phyloP scores from a whole-genome alignment of 1,140 invertebrate species.

The Heterodera schachtii region DNA sequence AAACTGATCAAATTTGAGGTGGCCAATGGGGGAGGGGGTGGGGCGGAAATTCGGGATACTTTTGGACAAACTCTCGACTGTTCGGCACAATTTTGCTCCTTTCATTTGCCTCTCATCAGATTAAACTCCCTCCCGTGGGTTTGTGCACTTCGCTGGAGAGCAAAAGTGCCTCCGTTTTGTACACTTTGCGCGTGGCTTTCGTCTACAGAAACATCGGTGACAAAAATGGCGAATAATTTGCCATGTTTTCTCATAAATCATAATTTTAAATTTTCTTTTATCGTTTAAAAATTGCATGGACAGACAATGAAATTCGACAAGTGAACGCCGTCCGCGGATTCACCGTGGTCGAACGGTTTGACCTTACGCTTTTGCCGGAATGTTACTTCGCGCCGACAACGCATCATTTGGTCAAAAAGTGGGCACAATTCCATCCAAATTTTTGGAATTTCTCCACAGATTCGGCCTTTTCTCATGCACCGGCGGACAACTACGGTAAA shows the following conservation, averaged over 20 bases:
- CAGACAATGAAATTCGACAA: constrained; percentile 29
- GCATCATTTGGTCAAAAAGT: constrained; percentile 39
- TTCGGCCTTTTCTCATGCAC: constrained; percentile 44
- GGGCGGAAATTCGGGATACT: not conserved
- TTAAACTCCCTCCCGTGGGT: constrained; percentile 9
- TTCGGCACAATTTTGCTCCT: not conserved
- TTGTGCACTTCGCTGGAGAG: constrained; percentile 30
- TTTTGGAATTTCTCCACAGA: not conserved
- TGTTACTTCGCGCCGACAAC: constrained; percentile 33
- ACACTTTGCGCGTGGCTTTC: constrained; percentile 19
- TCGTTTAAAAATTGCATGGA: not conserved
- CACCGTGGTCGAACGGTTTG: constrained; percentile 41
- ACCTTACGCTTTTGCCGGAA: constrained; percentile 31
- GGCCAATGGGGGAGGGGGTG: not conserved
- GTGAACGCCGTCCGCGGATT: constrained; percentile 34
- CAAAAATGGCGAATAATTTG: not conserved
- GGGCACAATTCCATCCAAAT: not conserved
- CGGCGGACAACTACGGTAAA: constrained; percentile 20
- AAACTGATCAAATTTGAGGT: constrained; percentile 30
- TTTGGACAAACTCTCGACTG: not conserved
- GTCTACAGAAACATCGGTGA: constrained; percentile 24
- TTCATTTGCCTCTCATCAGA: not conserved
- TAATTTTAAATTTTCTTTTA: not conserved
- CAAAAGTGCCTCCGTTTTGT: constrained; percentile 34
- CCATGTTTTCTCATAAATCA: not conserved